Percentiles rank a stretch among this genome's conserved stretches.
Evolutionary conservation across 1,140 invertebrate genomes (phyloP).

Genomic region (Yoshiicerus persimilis): DNA sequence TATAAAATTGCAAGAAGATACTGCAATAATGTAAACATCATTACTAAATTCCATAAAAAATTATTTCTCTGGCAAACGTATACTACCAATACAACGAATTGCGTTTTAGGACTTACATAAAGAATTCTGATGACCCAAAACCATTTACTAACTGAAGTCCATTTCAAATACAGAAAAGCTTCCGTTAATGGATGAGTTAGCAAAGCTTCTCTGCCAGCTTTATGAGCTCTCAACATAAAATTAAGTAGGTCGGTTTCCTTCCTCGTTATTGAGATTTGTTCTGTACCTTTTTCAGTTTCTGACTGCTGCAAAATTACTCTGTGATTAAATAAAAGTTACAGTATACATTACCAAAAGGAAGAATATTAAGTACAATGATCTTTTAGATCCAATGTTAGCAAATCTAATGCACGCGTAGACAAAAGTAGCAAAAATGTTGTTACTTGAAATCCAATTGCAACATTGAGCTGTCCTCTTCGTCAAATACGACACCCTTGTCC

Average conservation of each 20-base stretch:
- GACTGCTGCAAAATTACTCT: not conserved
- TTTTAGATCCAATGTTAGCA: not conserved
- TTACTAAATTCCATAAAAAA: too few species aligned
- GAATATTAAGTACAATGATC: too few species aligned
- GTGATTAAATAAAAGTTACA: not conserved
- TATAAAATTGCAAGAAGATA: constrained; percentile 24
- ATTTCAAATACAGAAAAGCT: constrained; percentile 42
- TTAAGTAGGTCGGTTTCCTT: constrained; percentile 28
- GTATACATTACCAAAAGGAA: not conserved
- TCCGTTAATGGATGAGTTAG: constrained; percentile 36
- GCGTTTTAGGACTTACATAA: constrained; percentile 6
- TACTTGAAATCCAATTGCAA: constrained; percentile 38
- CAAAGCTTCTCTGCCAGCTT: constrained; percentile 17
- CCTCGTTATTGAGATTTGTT: not conserved
- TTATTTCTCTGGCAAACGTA: too few species aligned
- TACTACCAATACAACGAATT: too few species aligned
- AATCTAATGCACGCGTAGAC: too few species aligned
- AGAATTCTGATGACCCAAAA: constrained; percentile 7
- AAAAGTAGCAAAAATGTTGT: not conserved
- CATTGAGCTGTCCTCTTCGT: not conserved
- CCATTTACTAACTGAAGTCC: constrained; percentile 25
- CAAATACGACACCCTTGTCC: constrained; percentile 26
- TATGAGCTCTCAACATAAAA: constrained; percentile 21
- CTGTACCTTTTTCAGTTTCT: not conserved
- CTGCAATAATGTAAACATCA: not conserved